Conservation (phyloP, 2,113 vertebrate species). For the Dicaeum eximium region DNA sequence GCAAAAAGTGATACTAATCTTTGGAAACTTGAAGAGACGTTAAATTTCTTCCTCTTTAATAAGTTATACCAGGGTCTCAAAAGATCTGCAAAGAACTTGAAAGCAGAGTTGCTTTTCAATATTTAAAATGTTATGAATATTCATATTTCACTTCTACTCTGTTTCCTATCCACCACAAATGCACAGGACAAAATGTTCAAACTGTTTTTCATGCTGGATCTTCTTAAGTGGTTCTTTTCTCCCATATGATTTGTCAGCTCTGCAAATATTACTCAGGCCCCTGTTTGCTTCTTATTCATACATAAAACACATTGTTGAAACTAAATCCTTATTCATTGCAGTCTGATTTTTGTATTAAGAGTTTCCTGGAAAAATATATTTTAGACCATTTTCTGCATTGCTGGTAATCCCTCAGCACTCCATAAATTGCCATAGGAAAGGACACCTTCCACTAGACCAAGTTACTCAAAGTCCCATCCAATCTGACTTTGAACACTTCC, state of each 20-base stretch:
- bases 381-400: background rate
- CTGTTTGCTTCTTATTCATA: background rate
- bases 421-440: background rate
- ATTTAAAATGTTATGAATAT: slow-evolving; percentile 35
- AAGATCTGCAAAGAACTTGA: slow-evolving; percentile 3
- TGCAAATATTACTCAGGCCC: background rate
- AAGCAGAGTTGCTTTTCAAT: slow-evolving; percentile 28
- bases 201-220: background rate
- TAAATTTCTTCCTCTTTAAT: background rate
- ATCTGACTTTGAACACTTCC: background rate
- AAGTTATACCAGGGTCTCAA: background rate
- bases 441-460: background rate
- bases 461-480: background rate
- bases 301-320: background rate
- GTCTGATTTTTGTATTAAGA: background rate
- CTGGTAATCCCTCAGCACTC: background rate
- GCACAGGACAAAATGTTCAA: background rate
- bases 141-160: background rate
- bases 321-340: background rate
- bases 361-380: background rate
- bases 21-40: background rate
- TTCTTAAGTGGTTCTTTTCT: background rate
- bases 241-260: background rate
- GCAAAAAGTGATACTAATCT: background rate
- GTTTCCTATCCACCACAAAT: background rate